Evolutionary conservation across 2,797 vertebrate species (phyloP).

Genomic region (Sarcophilus harrisii): DNA sequence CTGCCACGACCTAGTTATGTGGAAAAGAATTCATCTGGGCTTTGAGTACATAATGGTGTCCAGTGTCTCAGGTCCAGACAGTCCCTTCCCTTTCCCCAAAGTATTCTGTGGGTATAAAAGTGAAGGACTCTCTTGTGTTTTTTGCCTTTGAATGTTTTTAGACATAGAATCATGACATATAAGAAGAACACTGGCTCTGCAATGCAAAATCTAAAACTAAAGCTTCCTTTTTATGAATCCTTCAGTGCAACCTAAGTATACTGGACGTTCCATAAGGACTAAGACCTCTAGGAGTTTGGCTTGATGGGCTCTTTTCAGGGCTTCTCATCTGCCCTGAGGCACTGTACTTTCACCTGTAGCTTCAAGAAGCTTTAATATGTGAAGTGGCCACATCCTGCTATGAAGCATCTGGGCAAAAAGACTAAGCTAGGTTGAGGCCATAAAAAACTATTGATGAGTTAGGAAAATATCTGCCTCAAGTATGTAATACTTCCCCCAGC

Average conservation of each 20-base stretch:
- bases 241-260: not conserved
- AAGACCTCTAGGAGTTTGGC: fast-evolving
- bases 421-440: not conserved
- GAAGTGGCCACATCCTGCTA: not conserved
- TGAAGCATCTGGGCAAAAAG: not conserved
- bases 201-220: not conserved
- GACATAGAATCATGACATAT: not conserved
- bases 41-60: not conserved
- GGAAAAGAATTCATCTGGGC: not conserved
- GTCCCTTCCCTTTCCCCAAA: not conserved
- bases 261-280: not conserved
- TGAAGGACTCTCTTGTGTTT: not conserved
- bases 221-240: not conserved
- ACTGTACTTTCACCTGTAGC: not conserved
- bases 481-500: too few relatives aligned
- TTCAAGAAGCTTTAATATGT: not conserved
- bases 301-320: not conserved
- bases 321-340: not conserved
- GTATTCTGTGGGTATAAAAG: not conserved
- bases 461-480: not conserved
- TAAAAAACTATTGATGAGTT: not conserved
- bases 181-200: not conserved
- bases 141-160: not conserved
- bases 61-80: not conserved
- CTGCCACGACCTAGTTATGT: not conserved